Base-by-base conservation (phyloP, 2,797 vertebrate genomes). In the Spinus olivaceus region DNA sequence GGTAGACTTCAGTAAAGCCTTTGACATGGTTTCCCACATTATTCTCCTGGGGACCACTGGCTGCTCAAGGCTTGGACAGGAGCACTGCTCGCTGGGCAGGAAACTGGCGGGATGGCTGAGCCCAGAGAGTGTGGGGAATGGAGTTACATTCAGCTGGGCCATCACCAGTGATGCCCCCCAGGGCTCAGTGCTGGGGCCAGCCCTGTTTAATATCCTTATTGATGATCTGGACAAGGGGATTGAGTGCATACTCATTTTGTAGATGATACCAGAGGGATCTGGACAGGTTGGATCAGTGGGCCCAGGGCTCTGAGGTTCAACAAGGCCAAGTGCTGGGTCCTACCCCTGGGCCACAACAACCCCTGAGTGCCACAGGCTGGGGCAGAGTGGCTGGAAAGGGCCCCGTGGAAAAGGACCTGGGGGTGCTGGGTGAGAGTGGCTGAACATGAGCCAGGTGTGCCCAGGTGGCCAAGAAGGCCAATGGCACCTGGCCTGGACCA, bases 241-340 rank as follows among this genome's bases (percentile, higher is more conserved):
- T 21, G 19, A 69, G 51, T 17, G 12, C 22, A n/a, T 12, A 5
- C 15, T n/a, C 25, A 42, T 35, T 24, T 81, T n/a, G 18, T 7
- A 49, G 46, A 47, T 35, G 39, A 39, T 21, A 59, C 33, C 30
- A 21, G 25, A 44, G 59, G 22, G 15, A 41, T 59, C 30, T 56
- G 37, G n/a, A 32, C 80, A 57, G 65, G n/a, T 21, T 37, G 50
- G 24, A 27, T 35, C 46, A 37, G 1, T 4, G 21, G 17, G 6
- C 37, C 19, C 35, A 24, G 0, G 2, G 27, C 1, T 6, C 28
- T 51, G 65, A 4, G 44, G 39, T 51, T 41, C 59, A 37, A 12
- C 37, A 37, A 37, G 37, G 37, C 37, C 37, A 37, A 37, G 37
- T 37, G 21, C n/a, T 0, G 0, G 24, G 15, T 46, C 35, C 50